Percentiles rank a stretch among this genome's conserved stretches.
Evolutionary conservation across 2,113 vertebrate species (phyloP).

Genomic region (Mormyrus lacerda): DNA sequence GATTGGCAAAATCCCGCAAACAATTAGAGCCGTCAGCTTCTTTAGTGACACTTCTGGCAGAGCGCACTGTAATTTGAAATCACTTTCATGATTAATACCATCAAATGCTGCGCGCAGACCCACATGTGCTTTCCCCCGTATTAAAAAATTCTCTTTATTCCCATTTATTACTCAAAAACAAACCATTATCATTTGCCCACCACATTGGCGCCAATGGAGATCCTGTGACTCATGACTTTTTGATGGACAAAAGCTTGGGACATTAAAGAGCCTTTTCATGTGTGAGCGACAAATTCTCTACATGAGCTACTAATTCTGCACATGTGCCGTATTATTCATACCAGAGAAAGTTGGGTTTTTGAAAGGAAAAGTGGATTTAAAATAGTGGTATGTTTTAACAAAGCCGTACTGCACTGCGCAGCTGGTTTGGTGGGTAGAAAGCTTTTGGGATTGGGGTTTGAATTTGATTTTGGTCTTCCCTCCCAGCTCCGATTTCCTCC

Average conservation of each 20-base stretch:
- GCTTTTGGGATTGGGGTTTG: neutral
- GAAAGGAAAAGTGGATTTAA: neutral
- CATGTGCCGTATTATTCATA: neutral
- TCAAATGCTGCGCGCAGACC: neutral
- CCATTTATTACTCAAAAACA: constrained; percentile 12
- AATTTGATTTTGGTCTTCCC: neutral
- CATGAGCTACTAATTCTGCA: neutral
- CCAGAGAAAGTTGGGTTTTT: neutral
- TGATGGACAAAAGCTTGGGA: constrained; percentile 1
- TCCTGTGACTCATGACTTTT: constrained; percentile 20
- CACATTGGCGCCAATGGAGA: constrained; percentile 1
- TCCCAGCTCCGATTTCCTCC: neutral
- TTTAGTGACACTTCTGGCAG: neutral
- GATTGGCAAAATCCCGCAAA: neutral
- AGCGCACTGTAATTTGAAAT: constrained; percentile 5
- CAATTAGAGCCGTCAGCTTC: neutral
- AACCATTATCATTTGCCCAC: constrained; percentile 16
- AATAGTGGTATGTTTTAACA: neutral
- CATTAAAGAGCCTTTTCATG: constrained; percentile 22
- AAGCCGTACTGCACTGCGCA: neutral
- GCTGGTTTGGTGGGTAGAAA: neutral
- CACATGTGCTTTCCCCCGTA: neutral
- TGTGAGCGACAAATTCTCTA: neutral
- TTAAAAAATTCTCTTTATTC: neutral
- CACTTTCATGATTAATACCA: constrained; percentile 6